phyloP scores from a whole-genome alignment of 1,140 invertebrate species.

The Cardiocondyla obscurior region DNA sequence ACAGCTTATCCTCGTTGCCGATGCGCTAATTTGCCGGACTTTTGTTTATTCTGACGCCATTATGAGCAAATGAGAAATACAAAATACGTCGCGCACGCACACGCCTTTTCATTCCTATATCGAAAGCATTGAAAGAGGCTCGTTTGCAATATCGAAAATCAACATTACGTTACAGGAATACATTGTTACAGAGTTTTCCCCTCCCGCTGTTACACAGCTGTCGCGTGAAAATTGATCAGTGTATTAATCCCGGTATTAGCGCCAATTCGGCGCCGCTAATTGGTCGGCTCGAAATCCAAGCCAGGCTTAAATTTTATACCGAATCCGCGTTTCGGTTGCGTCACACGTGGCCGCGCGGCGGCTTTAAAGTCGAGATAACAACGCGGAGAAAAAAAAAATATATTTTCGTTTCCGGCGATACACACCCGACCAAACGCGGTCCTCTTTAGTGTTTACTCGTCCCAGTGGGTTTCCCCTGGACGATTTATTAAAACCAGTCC shows the following conservation, averaged over 20 bases:
- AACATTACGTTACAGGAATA: conserved; percentile 48
- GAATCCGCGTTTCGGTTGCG: conserved; percentile 38
- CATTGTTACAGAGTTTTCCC: conserved; percentile 43
- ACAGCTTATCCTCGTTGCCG: neutral
- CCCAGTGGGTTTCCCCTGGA: neutral
- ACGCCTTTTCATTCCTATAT: conserved; percentile 15
- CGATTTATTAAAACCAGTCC: conserved; percentile 25
- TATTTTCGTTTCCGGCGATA: conserved; percentile 46
- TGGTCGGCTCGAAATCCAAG: conserved; percentile 56
- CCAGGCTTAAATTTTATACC: conserved; percentile 63
- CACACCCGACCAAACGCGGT: conserved; percentile 1
- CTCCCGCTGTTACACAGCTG: conserved; percentile 54
- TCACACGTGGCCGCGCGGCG: neutral
- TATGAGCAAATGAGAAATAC: conserved; percentile 16
- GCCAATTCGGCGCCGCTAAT: conserved; percentile 60
- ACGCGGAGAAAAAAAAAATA: conserved; percentile 48
- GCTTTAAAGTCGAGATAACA: conserved; percentile 40
- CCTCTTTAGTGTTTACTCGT: conserved; percentile 35
- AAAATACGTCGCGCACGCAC: neutral
- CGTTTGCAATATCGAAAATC: conserved; percentile 54
- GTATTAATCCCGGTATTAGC: conserved; percentile 65
- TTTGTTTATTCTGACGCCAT: conserved; percentile 28
- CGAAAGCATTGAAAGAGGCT: conserved; percentile 56
- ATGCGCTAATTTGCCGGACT: conserved; percentile 25
- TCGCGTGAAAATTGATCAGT: conserved; percentile 62